phyloP scores from a whole-genome alignment of 2,113 vertebrate genomes.

The Podiceps cristatus region DNA sequence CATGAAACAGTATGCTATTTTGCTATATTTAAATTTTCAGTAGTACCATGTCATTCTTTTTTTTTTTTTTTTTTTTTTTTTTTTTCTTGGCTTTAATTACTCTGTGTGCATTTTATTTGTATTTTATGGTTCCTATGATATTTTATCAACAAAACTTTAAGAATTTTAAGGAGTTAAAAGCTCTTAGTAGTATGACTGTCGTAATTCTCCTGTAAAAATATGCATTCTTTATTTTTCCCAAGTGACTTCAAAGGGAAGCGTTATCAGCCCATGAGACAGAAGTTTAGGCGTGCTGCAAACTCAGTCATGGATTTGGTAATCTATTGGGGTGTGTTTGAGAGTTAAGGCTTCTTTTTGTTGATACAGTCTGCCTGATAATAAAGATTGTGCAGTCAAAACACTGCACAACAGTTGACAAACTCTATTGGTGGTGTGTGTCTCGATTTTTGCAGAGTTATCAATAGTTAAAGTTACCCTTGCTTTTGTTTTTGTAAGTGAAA shows the following conservation, averaged over 20 bases:
- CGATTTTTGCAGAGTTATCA: fast-evolving
- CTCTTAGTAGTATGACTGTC: background rate
- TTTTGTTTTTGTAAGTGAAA: background rate
- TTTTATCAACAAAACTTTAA: background rate
- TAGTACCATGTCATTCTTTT: background rate
- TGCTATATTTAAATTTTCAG: background rate
- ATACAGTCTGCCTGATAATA: background rate
- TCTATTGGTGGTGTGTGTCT: background rate
- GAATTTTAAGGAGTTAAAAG: background rate
- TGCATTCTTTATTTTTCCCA: background rate
- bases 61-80: fast-evolving
- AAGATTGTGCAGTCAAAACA: background rate
- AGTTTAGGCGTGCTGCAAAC: background rate
- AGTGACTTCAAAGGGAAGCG: background rate
- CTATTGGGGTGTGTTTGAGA: background rate
- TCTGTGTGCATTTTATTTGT: background rate
- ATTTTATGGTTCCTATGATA: background rate
- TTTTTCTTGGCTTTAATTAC: background rate
- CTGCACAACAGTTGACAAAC: background rate
- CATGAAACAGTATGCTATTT: background rate
- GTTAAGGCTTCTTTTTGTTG: background rate
- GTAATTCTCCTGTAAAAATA: background rate
- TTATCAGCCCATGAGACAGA: background rate
- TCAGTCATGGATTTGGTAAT: background rate
- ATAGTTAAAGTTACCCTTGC: background rate